Percentiles rank a stretch among this genome's conserved stretches.
Conservation (phyloP, 2,888 invertebrate genomes). For the Sesamia inferens region DNA sequence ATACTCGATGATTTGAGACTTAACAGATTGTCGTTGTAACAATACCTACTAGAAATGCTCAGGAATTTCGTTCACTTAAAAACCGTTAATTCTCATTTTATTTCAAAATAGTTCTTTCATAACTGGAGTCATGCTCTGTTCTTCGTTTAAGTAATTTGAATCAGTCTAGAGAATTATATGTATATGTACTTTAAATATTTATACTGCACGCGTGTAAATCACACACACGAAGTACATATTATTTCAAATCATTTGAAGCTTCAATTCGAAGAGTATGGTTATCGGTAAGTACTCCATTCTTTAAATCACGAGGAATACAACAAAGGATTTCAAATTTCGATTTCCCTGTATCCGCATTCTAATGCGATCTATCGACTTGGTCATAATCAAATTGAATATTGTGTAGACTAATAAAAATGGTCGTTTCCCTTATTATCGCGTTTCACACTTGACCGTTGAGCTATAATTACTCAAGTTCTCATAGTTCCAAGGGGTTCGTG, state of each 20-base stretch:
- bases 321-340: conserved; percentile 9
- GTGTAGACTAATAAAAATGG: conserved; percentile 73
- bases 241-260: not conserved
- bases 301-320: not conserved
- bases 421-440: conserved; percentile 80
- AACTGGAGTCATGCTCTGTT: not conserved
- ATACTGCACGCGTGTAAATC: too few species aligned
- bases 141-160: not conserved
- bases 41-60: conserved; percentile 31
- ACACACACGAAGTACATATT: not conserved
- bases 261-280: not conserved
- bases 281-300: not conserved
- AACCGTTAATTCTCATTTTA: conserved; percentile 1
- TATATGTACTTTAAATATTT: too few species aligned
- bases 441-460: conserved; percentile 80
- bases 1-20: conserved; percentile 55
- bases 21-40: conserved; percentile 49
- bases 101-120: not conserved
- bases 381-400: conserved; percentile 80
- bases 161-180: not conserved
- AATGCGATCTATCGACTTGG: conserved; percentile 62
- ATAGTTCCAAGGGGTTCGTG: conserved; percentile 68
- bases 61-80: conserved; percentile 15
- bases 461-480: conserved; percentile 86
- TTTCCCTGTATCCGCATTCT: conserved; percentile 34